Conservation (phyloP, 1,140 invertebrate genomes). For the Leptinotarsa lineolata region DNA sequence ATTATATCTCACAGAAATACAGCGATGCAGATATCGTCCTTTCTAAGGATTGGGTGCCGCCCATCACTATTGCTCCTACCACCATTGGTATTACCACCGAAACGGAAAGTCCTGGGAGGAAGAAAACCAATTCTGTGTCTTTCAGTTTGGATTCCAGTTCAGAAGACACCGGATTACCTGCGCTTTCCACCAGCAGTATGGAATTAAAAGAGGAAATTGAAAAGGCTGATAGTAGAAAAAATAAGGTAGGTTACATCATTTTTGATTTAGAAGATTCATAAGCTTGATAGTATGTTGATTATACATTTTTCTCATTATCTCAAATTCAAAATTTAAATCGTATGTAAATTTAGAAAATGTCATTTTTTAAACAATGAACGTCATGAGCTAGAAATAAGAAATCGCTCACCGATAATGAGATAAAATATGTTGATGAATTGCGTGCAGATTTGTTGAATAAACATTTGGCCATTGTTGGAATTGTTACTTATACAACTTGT, state of each 20-base stretch:
- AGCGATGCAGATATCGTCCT: conserved; percentile 84
- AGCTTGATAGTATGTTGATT: too few species aligned
- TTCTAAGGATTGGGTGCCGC: conserved; percentile 81
- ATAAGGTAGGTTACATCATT: conserved; percentile 60
- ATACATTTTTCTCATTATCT: too few species aligned
- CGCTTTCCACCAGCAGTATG: conserved; percentile 46
- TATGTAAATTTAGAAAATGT: too few species aligned
- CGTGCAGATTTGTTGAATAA: too few species aligned
- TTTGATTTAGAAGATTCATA: too few species aligned
- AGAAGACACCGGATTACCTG: conserved; percentile 47
- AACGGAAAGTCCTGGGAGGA: conserved; percentile 59
- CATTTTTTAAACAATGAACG: too few species aligned
- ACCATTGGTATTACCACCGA: conserved; percentile 57
- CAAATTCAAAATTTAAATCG: too few species aligned
- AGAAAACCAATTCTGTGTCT: conserved; percentile 75
- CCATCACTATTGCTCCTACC: conserved; percentile 72
- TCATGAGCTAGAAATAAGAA: too few species aligned
- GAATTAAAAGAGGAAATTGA: conserved; percentile 59
- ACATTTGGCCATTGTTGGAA: too few species aligned
- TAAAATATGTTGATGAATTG: too few species aligned
- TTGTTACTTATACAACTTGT: too few species aligned
- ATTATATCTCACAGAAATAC: conserved; percentile 57
- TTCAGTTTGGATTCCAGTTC: conserved; percentile 70
- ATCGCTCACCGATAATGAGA: too few species aligned
- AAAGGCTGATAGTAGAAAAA: conserved; percentile 65